Evolutionary conservation across 2,113 vertebrate species (phyloP), one percentile per base, ranked within the genome.

Genomic region (Gobio gobio): DNA sequence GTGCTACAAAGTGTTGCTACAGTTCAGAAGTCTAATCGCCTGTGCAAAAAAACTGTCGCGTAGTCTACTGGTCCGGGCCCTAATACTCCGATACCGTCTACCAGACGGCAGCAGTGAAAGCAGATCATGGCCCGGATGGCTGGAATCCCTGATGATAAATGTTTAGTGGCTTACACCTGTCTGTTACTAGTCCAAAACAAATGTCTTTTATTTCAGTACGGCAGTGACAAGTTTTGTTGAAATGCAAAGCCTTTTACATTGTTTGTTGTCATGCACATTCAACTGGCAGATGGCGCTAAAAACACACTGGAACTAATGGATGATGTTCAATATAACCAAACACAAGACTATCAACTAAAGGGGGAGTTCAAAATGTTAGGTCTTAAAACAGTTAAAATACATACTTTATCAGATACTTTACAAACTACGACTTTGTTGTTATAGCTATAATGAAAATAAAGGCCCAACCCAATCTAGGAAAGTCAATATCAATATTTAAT

Each of bases 401-500:
- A 78, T 45, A 45, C 56, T 78, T 78, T 24, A 61, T 36, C 51
- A 22, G 20, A 22, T 16, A 16, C 3, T 26, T 74, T 24, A 59
- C 22, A 13, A 16, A 24, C 43, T 74, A 63, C 0, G 36, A 5
- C 58, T 64, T 61, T 64, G 58, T 47, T 80, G 40, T 64, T 64
- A n/a, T n/a, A 56, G 6, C 54, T 56, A 63, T 26, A 63, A 64
- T 43, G 36, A 63, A 63, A 80, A 73, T 87, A 88, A 86, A 59
- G 22, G n/a, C 61, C 33, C 43, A 63, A 85, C 86, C 83, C 85
- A 85, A 85, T 89, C 84, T 26, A 78, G 89, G 58, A 92, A 87
- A 91, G 90, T 91, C 90, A 92, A 91, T 93, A 94, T 95, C 92
- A 95, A 95, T 95, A 95, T 95, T 95, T 94, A 90, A 95, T 94